Percentiles rank a stretch among this genome's conserved stretches.
phyloP scores from a whole-genome alignment of 2,113 vertebrate species.

The Grantiella picta region DNA sequence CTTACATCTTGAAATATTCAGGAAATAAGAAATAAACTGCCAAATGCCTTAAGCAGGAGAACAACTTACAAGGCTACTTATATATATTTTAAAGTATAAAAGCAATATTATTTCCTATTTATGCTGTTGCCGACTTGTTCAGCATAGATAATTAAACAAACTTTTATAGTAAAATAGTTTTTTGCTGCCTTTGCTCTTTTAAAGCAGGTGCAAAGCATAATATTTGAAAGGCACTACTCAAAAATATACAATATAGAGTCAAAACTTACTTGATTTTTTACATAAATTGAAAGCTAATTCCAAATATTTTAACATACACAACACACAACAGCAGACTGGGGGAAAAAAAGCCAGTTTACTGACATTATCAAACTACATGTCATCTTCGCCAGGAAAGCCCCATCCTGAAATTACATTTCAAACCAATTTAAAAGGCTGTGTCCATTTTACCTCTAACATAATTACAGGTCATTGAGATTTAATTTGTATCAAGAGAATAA shows the following conservation, averaged over 20 bases:
- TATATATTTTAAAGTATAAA: background rate
- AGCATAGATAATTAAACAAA: slow-evolving; percentile 50
- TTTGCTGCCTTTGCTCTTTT: slow-evolving; percentile 19
- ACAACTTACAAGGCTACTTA: slow-evolving; percentile 19
- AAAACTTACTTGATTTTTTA: background rate
- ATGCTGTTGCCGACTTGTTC: slow-evolving; percentile 21
- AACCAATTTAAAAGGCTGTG: background rate
- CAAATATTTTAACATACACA: background rate
- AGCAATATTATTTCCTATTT: background rate
- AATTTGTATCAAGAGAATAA: background rate
- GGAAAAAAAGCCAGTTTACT: background rate
- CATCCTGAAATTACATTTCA: background rate
- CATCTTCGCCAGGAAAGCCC: background rate
- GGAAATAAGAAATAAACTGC: slow-evolving; percentile 53
- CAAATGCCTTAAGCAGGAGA: slow-evolving; percentile 34
- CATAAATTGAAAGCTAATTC: background rate
- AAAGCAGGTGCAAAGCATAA: background rate
- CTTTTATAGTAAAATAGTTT: background rate
- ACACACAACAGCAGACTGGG: background rate
- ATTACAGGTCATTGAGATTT: background rate
- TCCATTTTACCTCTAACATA: background rate
- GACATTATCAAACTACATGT: background rate
- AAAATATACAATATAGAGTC: background rate
- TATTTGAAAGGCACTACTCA: background rate
- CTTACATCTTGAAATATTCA: slow-evolving; percentile 29